Percentiles rank a stretch among this genome's conserved stretches.
These are phyloP conservation scores for Scaptomyza hsui DNA, from an alignment of 1,140 invertebrate species.

Conservation along the genomic window DNA sequence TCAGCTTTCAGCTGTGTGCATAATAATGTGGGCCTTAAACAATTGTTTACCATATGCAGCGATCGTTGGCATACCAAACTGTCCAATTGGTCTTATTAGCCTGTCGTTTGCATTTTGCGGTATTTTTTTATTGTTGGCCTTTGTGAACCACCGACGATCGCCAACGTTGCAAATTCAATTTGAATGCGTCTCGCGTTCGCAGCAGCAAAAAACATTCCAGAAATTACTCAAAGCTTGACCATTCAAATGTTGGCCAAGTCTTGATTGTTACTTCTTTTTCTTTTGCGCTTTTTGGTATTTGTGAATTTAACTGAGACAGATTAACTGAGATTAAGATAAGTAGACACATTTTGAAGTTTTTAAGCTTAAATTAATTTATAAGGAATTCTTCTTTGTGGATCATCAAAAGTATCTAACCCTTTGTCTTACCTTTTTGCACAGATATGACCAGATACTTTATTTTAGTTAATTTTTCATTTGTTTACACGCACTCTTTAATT, in stretches of 20 bases:
- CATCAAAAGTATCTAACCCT: too few relatives aligned
- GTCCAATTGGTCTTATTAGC: constrained; percentile 76
- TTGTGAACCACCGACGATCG: constrained; percentile 1
- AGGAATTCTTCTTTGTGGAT: too few relatives aligned
- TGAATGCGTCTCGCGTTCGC: constrained; percentile 56
- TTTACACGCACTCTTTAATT: too few relatives aligned
- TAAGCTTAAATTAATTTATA: background rate
- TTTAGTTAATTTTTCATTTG: too few relatives aligned
- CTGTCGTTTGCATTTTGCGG: constrained; percentile 81
- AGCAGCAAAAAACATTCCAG: constrained; percentile 57
- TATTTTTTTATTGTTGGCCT: constrained; percentile 53
- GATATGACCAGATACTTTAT: too few relatives aligned
- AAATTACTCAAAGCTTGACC: constrained; percentile 59
- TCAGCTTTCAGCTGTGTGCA: constrained; percentile 43
- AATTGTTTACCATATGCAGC: constrained; percentile 81
- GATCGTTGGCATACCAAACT: constrained; percentile 67
- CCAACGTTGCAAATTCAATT: constrained; percentile 41
- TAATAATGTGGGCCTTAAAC: constrained; percentile 61
- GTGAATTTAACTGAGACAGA: background rate
- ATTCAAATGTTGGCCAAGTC: constrained; percentile 75
- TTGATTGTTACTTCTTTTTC: background rate
- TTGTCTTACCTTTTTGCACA: too few relatives aligned
- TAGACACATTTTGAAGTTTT: background rate
- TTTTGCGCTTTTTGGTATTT: constrained; percentile 10
- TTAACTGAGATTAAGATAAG: constrained; percentile 23